Base-by-base conservation (phyloP, 1,140 invertebrate genomes). In the Ladona fulva region DNA sequence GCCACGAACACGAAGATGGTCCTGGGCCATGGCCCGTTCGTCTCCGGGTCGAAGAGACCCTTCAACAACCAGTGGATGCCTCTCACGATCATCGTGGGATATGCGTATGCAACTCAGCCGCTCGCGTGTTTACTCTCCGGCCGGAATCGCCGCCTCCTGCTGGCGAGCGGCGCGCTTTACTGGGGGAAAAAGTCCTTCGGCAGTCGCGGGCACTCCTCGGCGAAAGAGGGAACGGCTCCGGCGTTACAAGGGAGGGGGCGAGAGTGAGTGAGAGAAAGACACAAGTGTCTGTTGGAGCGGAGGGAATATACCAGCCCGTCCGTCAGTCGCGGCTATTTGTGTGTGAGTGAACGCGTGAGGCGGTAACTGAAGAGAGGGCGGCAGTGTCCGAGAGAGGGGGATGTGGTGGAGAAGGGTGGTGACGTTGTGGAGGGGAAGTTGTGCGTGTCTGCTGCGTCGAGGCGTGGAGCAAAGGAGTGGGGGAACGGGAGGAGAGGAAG, bases 1-100 rank as follows among this genome's bases (percentile, higher is more conserved):
- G 83, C 82, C 42, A 91, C 80, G 82, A 91, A 90, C 77, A 90
- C 87, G 75, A 87, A 78, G 80, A 88, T 74, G 79, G 79, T 75
- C 14, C 74, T 16, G 52, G 52, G 52, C 52, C 52, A 66, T 66
- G n/a, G 52, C 52, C 52, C 52, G 52, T 66, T 6, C 52, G n/a
- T 19, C 52, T 66, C 52, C 5, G 52, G 52, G n/a, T 66, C 52
- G 16, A 3, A 3, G n/a, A 66, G 52, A 5, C 52, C 52, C 52
- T 22, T 16, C 3, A 16, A 12, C 3, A 66, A 12, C 52, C 52
- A 66, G 5, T 66, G 52, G 1, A 66, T 22, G 52, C 52, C 52
- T 22, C 52, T 16, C 1, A 66, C 52, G 52, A 66, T 66, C 52
- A 66, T 66, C n/a, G 52, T 66, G 12, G 16, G 12, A 66, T 5